phyloP scores from a whole-genome alignment of 2,797 vertebrate species.

The Poeciliopsis turneri region DNA sequence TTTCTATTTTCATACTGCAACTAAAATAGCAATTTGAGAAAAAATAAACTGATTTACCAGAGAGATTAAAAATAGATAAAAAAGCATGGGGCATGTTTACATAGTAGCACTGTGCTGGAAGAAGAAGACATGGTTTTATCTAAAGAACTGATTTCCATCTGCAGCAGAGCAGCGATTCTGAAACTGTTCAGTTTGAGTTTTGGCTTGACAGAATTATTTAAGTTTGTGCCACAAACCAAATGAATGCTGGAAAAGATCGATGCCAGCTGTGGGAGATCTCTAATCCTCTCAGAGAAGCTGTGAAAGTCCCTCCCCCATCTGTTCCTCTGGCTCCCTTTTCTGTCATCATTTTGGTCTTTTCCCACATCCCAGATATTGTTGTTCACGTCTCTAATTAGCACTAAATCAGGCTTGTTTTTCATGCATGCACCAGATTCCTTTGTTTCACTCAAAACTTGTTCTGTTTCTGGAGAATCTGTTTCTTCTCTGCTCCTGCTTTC shows the following conservation, averaged over 20 bases:
- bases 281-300: neutral
- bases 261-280: constrained; percentile 5
- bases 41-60: neutral
- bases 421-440: neutral
- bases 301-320: neutral
- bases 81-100: neutral
- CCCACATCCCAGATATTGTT: neutral
- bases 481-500: neutral
- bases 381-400: neutral
- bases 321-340: neutral
- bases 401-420: neutral
- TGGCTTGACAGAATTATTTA: neutral
- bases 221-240: constrained; percentile 14
- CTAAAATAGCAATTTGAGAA: neutral
- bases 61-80: neutral
- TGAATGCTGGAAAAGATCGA: neutral
- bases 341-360: neutral
- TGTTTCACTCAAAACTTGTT: neutral
- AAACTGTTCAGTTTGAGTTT: neutral
- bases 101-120: neutral
- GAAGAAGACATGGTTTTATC: neutral
- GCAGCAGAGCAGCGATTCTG: neutral
- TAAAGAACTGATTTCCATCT: neutral
- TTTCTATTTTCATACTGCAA: neutral
- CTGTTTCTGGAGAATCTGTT: neutral